phyloP scores from a whole-genome alignment of 2,888 invertebrate species.

The Trachelus troglodyta region DNA sequence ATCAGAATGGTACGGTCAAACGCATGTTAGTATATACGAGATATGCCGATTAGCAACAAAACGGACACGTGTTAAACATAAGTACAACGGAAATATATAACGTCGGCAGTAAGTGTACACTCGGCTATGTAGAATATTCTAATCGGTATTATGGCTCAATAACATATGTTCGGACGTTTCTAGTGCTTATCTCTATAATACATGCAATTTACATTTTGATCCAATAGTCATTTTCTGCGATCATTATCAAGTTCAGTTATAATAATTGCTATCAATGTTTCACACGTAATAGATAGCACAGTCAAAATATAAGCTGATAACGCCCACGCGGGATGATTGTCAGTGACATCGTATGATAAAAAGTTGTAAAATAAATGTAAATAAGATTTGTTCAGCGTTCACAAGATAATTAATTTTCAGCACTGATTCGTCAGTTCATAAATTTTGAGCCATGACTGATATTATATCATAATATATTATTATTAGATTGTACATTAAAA shows the following conservation, averaged over 20 bases:
- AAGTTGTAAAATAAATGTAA: neutral
- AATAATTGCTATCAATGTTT: neutral
- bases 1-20: conserved; percentile 4
- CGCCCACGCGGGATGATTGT: too few relatives aligned
- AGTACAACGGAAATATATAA: conserved; percentile 60
- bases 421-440: neutral
- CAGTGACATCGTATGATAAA: too few relatives aligned
- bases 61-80: conserved; percentile 59
- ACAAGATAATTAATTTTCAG: neutral
- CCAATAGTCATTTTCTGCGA: neutral
- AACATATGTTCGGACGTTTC: neutral
- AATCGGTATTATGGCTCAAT: neutral
- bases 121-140: conserved; percentile 36
- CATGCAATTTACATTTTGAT: neutral
- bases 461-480: neutral
- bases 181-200: neutral
- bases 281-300: neutral
- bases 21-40: conserved; percentile 48
- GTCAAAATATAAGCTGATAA: neutral
- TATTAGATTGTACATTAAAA: conserved; percentile 1
- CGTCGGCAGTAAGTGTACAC: conserved; percentile 64
- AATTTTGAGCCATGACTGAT: neutral
- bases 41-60: conserved; percentile 56
- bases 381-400: too few relatives aligned
- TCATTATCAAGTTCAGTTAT: neutral